Evolutionary conservation across 2,888 invertebrate species (phyloP).

Genomic region (Eustalomyia histrio): DNA sequence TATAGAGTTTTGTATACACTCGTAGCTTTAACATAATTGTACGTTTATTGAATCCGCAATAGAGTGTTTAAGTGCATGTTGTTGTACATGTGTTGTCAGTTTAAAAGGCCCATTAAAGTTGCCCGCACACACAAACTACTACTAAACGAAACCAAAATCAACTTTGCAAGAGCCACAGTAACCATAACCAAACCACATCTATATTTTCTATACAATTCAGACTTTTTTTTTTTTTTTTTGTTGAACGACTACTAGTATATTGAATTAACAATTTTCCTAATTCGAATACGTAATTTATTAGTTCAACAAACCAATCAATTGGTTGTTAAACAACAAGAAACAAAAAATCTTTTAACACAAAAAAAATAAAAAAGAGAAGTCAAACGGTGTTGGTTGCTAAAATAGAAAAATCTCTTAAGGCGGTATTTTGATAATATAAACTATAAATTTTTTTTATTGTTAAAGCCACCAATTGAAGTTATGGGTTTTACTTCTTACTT

Average conservation of each 20-base stretch:
- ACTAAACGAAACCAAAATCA: neutral
- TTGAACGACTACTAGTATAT: slow-evolving; percentile 11
- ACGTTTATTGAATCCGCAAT: slow-evolving; percentile 44
- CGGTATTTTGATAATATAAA: neutral
- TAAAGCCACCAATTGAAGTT: slow-evolving; percentile 5
- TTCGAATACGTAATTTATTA: slow-evolving; percentile 1
- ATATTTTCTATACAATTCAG: neutral
- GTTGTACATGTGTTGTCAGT: slow-evolving; percentile 17
- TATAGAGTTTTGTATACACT: slow-evolving; percentile 1
- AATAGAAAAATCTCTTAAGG: neutral
- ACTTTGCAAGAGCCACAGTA: neutral
- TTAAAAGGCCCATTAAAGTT: slow-evolving; percentile 15
- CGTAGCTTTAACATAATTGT: slow-evolving; percentile 34
- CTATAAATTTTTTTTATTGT: neutral
- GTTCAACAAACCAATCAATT: slow-evolving; percentile 1
- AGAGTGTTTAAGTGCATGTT: slow-evolving; percentile 31
- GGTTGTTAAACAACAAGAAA: neutral
- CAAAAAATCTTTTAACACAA: too few species aligned
- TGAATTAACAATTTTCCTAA: slow-evolving; percentile 6
- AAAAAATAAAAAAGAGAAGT: neutral
- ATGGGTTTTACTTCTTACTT: slow-evolving; percentile 8
- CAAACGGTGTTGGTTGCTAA: neutral
- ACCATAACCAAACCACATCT: slow-evolving; percentile 22
- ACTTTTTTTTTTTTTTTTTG: slow-evolving; percentile 4
- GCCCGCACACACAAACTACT: slow-evolving; percentile 3